phyloP scores from a whole-genome alignment of 1,140 invertebrate genomes.

The Hesperophylax magnus region DNA sequence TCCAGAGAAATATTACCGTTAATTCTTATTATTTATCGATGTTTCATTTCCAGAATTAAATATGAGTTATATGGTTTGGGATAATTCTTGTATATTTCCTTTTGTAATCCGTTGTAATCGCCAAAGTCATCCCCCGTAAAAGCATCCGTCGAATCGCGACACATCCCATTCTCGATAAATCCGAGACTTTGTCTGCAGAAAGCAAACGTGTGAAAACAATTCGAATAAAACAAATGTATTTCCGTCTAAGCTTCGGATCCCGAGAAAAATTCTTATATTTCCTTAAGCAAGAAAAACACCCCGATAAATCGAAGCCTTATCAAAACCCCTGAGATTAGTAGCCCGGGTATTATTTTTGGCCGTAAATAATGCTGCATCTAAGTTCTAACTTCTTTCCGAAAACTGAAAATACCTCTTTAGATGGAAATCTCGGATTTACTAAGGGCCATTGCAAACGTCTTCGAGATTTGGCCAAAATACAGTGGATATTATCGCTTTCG shows the following conservation, averaged over 20 bases:
- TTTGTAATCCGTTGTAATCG: not conserved
- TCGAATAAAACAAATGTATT: slow-evolving; percentile 13
- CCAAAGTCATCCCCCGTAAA: slow-evolving; percentile 9
- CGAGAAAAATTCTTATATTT: slow-evolving; percentile 29
- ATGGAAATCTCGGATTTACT: slow-evolving; percentile 5
- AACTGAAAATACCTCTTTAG: slow-evolving; percentile 28
- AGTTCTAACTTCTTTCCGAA: not conserved
- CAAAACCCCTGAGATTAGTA: slow-evolving; percentile 25
- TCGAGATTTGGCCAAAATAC: not conserved
- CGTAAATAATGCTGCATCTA: slow-evolving; percentile 26
- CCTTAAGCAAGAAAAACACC: not conserved
- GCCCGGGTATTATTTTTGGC: not conserved
- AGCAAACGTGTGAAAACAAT: slow-evolving; percentile 15
- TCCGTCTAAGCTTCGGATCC: not conserved
- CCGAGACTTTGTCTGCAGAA: not conserved
- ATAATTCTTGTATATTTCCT: too few species aligned
- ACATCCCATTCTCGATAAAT: slow-evolving; percentile 11
- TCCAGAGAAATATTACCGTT: too few species aligned
- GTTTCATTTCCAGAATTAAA: too few species aligned
- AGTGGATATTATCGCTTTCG: too few species aligned
- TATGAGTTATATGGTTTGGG: too few species aligned
- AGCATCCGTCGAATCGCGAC: slow-evolving; percentile 6
- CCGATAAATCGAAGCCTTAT: slow-evolving; percentile 27
- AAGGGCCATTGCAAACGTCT: not conserved
- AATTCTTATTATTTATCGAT: too few species aligned